These are phyloP conservation scores for Sorex maritimensis DNA, from an alignment of 2,797 vertebrate genomes.

Conservation along the genomic window DNA sequence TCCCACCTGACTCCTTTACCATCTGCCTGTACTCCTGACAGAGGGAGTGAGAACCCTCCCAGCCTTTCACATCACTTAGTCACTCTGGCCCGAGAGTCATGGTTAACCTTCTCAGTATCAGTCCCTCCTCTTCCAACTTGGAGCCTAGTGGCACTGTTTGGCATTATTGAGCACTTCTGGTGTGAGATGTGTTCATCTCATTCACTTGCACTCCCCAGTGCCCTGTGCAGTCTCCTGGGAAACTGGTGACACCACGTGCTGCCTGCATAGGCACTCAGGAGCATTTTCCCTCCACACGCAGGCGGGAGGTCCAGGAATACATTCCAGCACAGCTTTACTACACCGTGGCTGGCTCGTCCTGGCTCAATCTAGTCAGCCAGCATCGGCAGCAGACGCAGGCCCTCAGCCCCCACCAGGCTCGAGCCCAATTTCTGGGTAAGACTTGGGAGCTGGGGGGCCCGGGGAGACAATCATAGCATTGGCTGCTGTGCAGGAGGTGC, in stretches of 20 bases:
- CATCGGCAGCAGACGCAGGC: slow-evolving; percentile 96
- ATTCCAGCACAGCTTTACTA: slow-evolving; percentile 94
- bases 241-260: neutral
- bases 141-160: neutral
- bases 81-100: neutral
- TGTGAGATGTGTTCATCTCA: neutral
- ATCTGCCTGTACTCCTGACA: slow-evolving; percentile 13
- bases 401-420: slow-evolving; percentile 96
- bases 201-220: neutral
- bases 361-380: slow-evolving; percentile 95
- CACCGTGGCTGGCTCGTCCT: slow-evolving; percentile 92
- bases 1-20: neutral
- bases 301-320: slow-evolving; percentile 95
- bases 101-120: neutral
- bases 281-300: slow-evolving; percentile 76
- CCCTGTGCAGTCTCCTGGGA: neutral
- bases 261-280: slow-evolving; percentile 11
- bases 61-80: too few relatives aligned
- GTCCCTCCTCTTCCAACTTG: neutral
- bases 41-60: too few relatives aligned
- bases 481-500: neutral
- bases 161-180: neutral
- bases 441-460: neutral
- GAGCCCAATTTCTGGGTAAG: slow-evolving; percentile 97
- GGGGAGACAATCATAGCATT: too few relatives aligned